Base-by-base conservation (phyloP, 23 tunicate genomes). In the Halocynthia aurantium region DNA sequence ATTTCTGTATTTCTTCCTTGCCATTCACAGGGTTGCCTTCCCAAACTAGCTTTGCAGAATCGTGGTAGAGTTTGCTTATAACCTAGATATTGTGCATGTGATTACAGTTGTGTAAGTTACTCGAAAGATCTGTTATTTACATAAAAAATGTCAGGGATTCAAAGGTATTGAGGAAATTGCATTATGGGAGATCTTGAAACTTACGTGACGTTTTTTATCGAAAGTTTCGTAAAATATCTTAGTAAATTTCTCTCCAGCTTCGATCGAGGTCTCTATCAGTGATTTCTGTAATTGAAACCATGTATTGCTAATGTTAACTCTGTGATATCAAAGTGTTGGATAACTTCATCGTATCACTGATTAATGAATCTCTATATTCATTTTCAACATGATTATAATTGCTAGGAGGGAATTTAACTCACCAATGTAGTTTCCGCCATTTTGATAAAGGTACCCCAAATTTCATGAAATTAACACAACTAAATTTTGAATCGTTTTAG, bases 161-260 rank as follows among this genome's bases (percentile, higher is more conserved):
- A 58, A 73, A 72, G 2, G 13, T 31, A 1, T 31, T 72, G 62
- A 31, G 44, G 44, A 31, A 31, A 31, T 31, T 31, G 44, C 44
- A 31, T 31, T 31, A 31, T 31, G 44, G 44, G 44, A 31, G 44
- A 61, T n/a, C 10, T 18, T 61, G n/a, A 0, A 20, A 53, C 81
- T 66, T 85, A 90, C 97, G 69, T 90, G 97, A 77, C 97, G 71
- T 17, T 62, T 85, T 56, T 90, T 90, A 81, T 90, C 90, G 52
- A 70, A 90, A 22, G 81, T 81, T 73, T 90, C 87, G 65, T 90
- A 90, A 67, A 76, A 90, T 15, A 90, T 20, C 31, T 74, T 76
- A 67, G 73, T 72, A 55, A 90, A 90, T 62, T 90, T 85, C 17
- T 84, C 75, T 44, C 90, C 97, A 49, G 97, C 97, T 65, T 90